phyloP scores from a whole-genome alignment of 2,888 invertebrate genomes.

The Luffia ferchaultella region DNA sequence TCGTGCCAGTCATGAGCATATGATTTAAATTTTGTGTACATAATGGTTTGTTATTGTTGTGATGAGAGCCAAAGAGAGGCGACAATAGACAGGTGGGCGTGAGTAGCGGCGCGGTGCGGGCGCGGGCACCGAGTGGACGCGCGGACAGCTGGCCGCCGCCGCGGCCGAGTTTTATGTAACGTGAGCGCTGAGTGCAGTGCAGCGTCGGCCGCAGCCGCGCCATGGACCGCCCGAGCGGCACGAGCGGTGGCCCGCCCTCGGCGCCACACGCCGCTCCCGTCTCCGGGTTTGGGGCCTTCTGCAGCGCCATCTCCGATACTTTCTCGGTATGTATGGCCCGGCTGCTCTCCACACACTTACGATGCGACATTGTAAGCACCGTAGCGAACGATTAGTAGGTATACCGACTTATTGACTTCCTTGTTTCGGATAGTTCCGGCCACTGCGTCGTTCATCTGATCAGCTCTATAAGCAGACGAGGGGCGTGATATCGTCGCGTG shows the following conservation, averaged over 20 bases:
- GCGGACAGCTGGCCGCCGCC: slow-evolving; percentile 39
- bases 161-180: slow-evolving; percentile 46
- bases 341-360: slow-evolving; percentile 3
- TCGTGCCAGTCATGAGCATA: too few species aligned
- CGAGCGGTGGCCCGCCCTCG: slow-evolving; percentile 22
- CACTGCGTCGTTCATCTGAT: slow-evolving; percentile 9
- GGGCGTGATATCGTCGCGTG: slow-evolving; percentile 22
- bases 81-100: slow-evolving; percentile 59
- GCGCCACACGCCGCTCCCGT: slow-evolving; percentile 30
- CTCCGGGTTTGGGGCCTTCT: slow-evolving; percentile 58
- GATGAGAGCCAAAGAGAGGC: slow-evolving; percentile 55
- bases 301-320: slow-evolving; percentile 59
- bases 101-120: slow-evolving; percentile 26
- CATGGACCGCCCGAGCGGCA: slow-evolving; percentile 43
- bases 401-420: not conserved
- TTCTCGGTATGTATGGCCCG: slow-evolving; percentile 47
- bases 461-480: slow-evolving; percentile 6
- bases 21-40: too few species aligned
- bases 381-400: not conserved
- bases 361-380: not conserved
- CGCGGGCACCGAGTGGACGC: slow-evolving; percentile 2
- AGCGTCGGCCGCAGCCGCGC: slow-evolving; percentile 35
- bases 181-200: slow-evolving; percentile 42
- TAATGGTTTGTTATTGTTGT: slow-evolving; percentile 55
- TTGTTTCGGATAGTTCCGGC: slow-evolving; percentile 13